Conservation (phyloP, 2,888 invertebrate species). For the Zele albiditarsus region DNA sequence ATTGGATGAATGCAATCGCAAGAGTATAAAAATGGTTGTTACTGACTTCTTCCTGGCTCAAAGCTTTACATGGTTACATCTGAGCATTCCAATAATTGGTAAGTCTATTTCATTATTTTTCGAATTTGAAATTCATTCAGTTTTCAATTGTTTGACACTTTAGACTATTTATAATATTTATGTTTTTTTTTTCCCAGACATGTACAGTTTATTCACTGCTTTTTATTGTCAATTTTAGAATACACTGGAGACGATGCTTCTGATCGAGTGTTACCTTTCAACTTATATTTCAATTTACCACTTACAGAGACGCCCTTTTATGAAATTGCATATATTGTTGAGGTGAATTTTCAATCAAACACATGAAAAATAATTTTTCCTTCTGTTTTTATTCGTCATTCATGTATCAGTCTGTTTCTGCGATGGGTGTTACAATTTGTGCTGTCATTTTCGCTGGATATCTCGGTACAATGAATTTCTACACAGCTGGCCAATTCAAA, state of each 20-base stretch:
- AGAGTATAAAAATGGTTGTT: slow-evolving; percentile 6
- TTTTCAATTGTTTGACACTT: no score
- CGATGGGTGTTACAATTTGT: slow-evolving; percentile 38
- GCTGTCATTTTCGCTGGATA: slow-evolving; percentile 45
- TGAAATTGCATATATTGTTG: slow-evolving; percentile 48
- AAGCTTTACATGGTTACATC: background rate
- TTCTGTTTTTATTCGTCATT: background rate
- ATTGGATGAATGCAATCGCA: slow-evolving; percentile 29
- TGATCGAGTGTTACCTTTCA: slow-evolving; percentile 56
- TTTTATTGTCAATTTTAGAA: slow-evolving; percentile 42
- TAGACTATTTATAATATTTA: no score
- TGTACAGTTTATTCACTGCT: background rate
- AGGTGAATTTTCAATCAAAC: slow-evolving; percentile 43
- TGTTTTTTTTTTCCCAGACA: no score
- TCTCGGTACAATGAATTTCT: slow-evolving; percentile 48
- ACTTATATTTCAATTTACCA: slow-evolving; percentile 52
- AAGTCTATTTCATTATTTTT: background rate
- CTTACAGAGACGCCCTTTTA: slow-evolving; percentile 53
- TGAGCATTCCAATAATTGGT: background rate
- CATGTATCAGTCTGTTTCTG: slow-evolving; percentile 36
- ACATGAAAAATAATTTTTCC: background rate
- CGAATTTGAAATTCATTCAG: no score
- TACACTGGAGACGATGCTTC: slow-evolving; percentile 49
- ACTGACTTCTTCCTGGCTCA: background rate
- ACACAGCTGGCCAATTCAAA: slow-evolving; percentile 50